Base-by-base conservation (phyloP, 1,140 invertebrate species). In the Grapholita molesta region DNA sequence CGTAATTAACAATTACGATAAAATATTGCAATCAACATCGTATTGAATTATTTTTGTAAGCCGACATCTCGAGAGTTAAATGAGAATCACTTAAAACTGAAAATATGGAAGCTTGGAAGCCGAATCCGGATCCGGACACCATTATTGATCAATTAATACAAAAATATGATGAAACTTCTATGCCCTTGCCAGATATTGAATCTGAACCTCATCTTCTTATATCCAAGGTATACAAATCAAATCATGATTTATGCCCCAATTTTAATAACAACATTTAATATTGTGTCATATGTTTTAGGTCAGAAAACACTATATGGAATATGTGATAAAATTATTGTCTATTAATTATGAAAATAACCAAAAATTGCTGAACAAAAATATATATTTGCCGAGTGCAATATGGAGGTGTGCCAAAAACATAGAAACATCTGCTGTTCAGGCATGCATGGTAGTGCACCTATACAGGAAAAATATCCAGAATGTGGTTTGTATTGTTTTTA, bases 251-350 rank as follows among this genome's bases (percentile, higher is more conserved):
- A 38, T 42, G 25, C 11, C 15, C 3, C 32, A 24, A 66, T 15
- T 32, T 55, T 64, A 32, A 9, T 53, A 28, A 28, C 11, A 65
- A 21, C 33, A 66, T 21, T 64, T 57, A 68, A 64, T 74, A 64
- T 21, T 66, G 0, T 66, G 6, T 30, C 64, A n/a, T 24, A 23
- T 72, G 23, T 79, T 79, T 24, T 65, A 92, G 91, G 89, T 92
- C 15, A 84, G 91, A 21, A 89, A 92, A 75, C 83, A 90, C 76
- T 92, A 92, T 66, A 85, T 92, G 80, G 88, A 89, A 64, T 85
- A 88, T 75, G 70, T 91, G n/a, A 83, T 89, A 66, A 88, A 88
- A 77, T 73, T 91, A 35, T 69, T 92, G 9, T 82, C 84, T 11
- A 69, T 76, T 12, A 92, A 92, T 71, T 92, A 92, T 77, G 89